Base-by-base conservation (phyloP, 2,888 invertebrate species). In the Drosophila mettleri region DNA sequence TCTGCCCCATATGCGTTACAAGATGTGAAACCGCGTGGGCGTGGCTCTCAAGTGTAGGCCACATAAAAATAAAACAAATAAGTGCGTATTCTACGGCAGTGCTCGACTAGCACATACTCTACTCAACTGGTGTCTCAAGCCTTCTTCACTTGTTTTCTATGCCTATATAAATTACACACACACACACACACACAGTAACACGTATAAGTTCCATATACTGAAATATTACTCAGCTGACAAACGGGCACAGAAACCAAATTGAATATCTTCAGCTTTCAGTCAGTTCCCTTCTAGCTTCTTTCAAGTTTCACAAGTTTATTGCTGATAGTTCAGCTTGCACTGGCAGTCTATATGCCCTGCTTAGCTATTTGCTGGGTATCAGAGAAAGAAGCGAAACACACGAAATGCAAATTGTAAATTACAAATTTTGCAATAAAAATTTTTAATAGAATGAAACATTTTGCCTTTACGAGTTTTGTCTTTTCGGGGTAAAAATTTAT, bases 381-480 rank as follows among this genome's bases (percentile, higher is more conserved):
- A 22, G 14, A 29, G 12, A 27, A 78, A 82, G 80, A 84, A 85
- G 69, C 70, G 80, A 83, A 83, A 78, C 83, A 82, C 83, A 85
- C 83, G 87, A 89, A 90, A 90, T 90, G 89, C 90, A 90, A 90
- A 90, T 90, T 90, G 90, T 90, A 90, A 90, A 90, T 90, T 90
- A 90, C 90, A 90, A 90, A 90, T 90, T 45, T 89, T 89, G 90
- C 89, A 90, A 90, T 90, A 90, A 90, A 90, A 90, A 89, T 90
- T 83, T 90, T 90, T 89, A 89, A 89, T 89, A 89, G 89, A 89
- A 89, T 88, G 89, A 88, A 87, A 80, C 89, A 89, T 89, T 89
- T 85, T 88, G 88, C 81, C 83, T 89, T 89, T 89, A 88, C 86
- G 89, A 85, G 88, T 84, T 85, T 85, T 88, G 86, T 80, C 80